Percentiles rank a stretch among this genome's conserved stretches.
Conservation (phyloP, 2,113 vertebrate species). For the Pelecanoides urinatrix region DNA sequence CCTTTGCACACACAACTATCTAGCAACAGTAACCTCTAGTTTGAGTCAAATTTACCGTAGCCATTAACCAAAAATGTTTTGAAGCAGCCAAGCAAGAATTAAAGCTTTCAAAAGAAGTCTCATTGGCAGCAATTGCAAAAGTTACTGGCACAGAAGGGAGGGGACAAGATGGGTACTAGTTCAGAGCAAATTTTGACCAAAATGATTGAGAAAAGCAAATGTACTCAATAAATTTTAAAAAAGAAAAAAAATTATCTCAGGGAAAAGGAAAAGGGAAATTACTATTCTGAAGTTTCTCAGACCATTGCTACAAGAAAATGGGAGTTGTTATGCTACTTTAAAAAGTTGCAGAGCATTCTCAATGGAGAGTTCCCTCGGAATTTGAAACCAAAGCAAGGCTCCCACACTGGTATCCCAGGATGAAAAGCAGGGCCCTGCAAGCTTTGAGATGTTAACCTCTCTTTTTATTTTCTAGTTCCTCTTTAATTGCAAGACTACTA, state of each 20-base stretch:
- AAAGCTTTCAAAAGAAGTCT: neutral
- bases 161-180: neutral
- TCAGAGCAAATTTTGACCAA: neutral
- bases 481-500: slow-evolving; percentile 9
- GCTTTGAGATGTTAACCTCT: neutral
- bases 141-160: neutral
- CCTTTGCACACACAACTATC: neutral
- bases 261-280: neutral
- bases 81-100: neutral
- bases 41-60: neutral
- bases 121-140: neutral
- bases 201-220: neutral
- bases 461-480: neutral
- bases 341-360: neutral
- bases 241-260: neutral
- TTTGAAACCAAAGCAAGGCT: neutral
- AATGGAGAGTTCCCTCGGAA: neutral
- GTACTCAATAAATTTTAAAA: neutral
- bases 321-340: neutral
- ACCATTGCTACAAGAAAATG: neutral
- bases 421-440: neutral
- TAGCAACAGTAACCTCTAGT: neutral
- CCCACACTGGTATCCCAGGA: neutral
- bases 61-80: neutral
- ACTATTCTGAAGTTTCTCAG: neutral